Evolutionary conservation across 2,797 vertebrate genomes (phyloP).

Genomic region (Diplodus sargus): DNA sequence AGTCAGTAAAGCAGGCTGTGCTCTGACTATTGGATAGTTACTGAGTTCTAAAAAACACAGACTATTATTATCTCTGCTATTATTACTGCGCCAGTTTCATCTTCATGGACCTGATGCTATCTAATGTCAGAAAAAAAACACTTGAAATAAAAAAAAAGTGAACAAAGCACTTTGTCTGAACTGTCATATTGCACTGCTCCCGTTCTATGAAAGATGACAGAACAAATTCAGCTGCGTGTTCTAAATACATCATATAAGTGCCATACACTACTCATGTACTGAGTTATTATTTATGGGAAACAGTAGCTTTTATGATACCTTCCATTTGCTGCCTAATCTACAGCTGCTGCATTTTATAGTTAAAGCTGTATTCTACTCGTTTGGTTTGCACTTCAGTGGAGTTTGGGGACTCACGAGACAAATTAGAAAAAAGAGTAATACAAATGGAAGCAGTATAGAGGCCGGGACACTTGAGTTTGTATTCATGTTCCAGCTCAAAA

Average conservation of each 20-base stretch:
- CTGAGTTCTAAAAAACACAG: slow-evolving; percentile 20
- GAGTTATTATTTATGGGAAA: not conserved
- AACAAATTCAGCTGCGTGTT: not conserved
- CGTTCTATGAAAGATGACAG: not conserved
- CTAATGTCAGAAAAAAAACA: not conserved
- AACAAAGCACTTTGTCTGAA: not conserved
- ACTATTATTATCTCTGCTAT: slow-evolving; percentile 38
- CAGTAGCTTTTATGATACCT: not conserved
- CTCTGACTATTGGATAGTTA: slow-evolving; percentile 2
- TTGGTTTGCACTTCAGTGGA: not conserved
- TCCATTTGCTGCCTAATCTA: not conserved
- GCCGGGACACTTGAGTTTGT: not conserved
- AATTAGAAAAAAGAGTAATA: not conserved
- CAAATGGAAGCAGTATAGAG: not conserved
- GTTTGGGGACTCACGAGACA: not conserved
- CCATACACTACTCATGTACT: not conserved
- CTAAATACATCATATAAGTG: not conserved
- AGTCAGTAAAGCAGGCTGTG: slow-evolving; percentile 4
- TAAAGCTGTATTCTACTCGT: not conserved
- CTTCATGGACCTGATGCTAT: not conserved
- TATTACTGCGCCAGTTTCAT: slow-evolving; percentile 7
- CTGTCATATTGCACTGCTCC: slow-evolving; percentile 1
- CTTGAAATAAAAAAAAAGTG: not conserved
- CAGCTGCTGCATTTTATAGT: not conserved
- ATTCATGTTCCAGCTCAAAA: not conserved